These are phyloP conservation scores for Drosophila kurseongensis DNA, from an alignment of 1,140 invertebrate species.

Conservation along the genomic window DNA sequence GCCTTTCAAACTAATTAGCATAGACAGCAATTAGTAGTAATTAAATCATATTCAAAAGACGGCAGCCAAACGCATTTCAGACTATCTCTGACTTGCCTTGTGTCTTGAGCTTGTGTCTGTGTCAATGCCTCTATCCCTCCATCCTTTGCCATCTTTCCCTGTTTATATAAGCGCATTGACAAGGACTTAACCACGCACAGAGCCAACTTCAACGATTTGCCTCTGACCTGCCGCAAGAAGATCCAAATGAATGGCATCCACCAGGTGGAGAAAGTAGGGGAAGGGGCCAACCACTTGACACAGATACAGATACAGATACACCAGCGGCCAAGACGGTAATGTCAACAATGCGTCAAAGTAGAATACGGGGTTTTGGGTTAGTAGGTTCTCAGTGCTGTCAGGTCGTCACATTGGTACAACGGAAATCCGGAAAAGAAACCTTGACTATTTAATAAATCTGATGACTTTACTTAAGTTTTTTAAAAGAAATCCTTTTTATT, in stretches of 20 bases:
- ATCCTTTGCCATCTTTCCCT: constrained; percentile 6
- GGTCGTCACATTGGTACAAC: background rate
- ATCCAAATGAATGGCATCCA: constrained; percentile 62
- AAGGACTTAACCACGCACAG: constrained; percentile 70
- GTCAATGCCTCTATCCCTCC: background rate
- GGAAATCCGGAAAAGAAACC: too few species aligned
- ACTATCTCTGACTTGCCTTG: constrained; percentile 9
- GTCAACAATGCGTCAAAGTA: constrained; percentile 49
- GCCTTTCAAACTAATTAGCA: constrained; percentile 63
- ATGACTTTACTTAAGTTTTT: too few species aligned
- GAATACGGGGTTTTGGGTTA: constrained; percentile 33
- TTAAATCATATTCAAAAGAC: constrained; percentile 77
- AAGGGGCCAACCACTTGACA: constrained; percentile 68
- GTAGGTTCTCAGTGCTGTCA: constrained; percentile 11
- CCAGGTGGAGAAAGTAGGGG: constrained; percentile 1
- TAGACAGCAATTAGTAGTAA: constrained; percentile 68
- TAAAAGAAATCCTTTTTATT: too few species aligned
- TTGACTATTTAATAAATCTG: too few species aligned
- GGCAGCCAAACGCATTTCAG: constrained; percentile 2
- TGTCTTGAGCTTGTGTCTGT: background rate
- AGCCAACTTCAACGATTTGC: constrained; percentile 71
- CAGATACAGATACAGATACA: constrained; percentile 2
- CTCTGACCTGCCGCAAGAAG: constrained; percentile 69
- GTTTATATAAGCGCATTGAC: constrained; percentile 60
- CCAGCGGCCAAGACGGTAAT: constrained; percentile 32